These are phyloP conservation scores for Tuta absoluta DNA, from an alignment of 2,888 invertebrate species.

Conservation along the genomic window DNA sequence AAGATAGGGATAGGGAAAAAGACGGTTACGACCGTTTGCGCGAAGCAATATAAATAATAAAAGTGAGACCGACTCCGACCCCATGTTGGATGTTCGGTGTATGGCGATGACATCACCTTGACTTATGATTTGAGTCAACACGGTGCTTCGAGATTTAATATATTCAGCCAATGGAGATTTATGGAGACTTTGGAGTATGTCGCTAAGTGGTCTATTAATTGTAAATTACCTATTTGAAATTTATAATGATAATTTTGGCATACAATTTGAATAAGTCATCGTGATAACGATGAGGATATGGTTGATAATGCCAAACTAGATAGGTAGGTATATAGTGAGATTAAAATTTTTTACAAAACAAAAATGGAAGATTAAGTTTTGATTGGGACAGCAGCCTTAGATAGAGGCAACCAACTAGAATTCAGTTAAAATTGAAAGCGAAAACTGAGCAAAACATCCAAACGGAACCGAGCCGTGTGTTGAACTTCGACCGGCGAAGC, in stretches of 20 bases:
- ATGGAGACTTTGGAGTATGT: slow-evolving; percentile 43
- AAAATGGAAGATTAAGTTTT: neutral
- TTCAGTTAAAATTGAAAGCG: neutral
- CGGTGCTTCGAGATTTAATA: slow-evolving; percentile 49
- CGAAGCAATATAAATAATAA: slow-evolving; percentile 74
- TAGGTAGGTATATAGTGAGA: neutral
- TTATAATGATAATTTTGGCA: slow-evolving; percentile 3
- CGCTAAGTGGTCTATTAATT: slow-evolving; percentile 46
- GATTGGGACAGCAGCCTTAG: neutral
- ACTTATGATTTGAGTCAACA: slow-evolving; percentile 75
- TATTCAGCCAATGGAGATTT: slow-evolving; percentile 49
- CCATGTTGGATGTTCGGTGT: slow-evolving; percentile 57
- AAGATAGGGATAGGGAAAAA: slow-evolving; percentile 64
- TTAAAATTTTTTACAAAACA: neutral
- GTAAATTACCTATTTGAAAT: neutral
- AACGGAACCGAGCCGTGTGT: slow-evolving; percentile 38
- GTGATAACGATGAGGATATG: slow-evolving; percentile 30
- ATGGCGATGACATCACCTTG: slow-evolving; percentile 72
- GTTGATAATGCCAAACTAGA: neutral
- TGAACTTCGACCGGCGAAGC: slow-evolving; percentile 33
- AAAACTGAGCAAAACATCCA: neutral
- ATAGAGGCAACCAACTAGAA: neutral
- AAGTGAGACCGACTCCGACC: slow-evolving; percentile 56
- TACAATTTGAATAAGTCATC: slow-evolving; percentile 32
- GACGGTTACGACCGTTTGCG: slow-evolving; percentile 73